Base-by-base conservation (phyloP, 2,113 vertebrate genomes). In the Suricata suricatta region DNA sequence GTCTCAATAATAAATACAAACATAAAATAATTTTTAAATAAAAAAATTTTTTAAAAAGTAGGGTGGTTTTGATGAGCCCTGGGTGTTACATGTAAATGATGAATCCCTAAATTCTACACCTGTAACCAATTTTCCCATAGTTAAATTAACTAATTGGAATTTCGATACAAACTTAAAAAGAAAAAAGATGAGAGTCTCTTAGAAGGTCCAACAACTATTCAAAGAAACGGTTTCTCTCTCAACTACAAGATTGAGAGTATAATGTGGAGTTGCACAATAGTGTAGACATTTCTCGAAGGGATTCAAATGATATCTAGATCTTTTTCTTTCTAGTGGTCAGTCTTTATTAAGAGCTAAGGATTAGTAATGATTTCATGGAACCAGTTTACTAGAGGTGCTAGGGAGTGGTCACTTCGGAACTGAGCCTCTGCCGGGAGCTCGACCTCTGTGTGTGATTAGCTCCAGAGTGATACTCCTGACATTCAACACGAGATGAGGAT, bases 341-440 rank as follows among this genome's bases (percentile, higher is more conserved):
- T 63, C 57, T 82, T 90, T 69, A 35, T 76, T 76, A 86, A 93
- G 68, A 19, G 23, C 38, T 93, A 86, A 38, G 72, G 41, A 54
- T 69, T 90, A 89, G 47, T 94, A 60, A 93, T 86, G 11, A 87
- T 79, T 90, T 68, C 86, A 76, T 2, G 85, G 47, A 94, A n/a
- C 41, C 76, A 82, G 29, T 52, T 89, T n/a, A 74, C 41, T 21
- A 64, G 60, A 96, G 90, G 38, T 79, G 31, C 71, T 95, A 6
- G 3, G 79, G 85, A 95, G 64, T 85, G 31, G 66, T 57, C 54
- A 80, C 1, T 60, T 72, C 90, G 86, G 64, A 97, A 74, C 41
- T 66, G 33, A 93, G 85, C 31, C 72, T 54, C 33, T 93, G 50
- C 31, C 76, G 66, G 94, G 50, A 84, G 81, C 33, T n/a, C 11